Percentiles rank a stretch among this genome's conserved stretches.
phyloP scores from a whole-genome alignment of 2,797 vertebrate species.

The Myripristis jacobus region DNA sequence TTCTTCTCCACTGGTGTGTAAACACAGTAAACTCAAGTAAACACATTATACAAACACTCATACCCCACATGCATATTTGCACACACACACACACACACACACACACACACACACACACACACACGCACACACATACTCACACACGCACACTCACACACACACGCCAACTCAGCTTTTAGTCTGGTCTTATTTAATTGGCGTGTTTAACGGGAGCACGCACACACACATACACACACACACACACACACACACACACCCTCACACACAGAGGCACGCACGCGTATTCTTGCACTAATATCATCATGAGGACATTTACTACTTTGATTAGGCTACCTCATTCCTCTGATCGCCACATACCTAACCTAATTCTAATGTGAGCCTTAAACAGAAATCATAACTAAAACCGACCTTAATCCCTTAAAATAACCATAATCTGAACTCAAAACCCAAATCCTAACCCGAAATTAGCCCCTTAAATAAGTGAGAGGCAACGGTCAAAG shows the following conservation, averaged over 20 bases:
- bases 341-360: no score
- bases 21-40: slow-evolving; percentile 15
- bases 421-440: no score
- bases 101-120: no score
- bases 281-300: no score
- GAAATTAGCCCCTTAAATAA: background rate
- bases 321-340: background rate
- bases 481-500: background rate
- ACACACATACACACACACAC: slow-evolving; percentile 1
- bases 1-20: slow-evolving; percentile 1
- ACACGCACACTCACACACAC: no score
- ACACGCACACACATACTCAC: no score
- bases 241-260: slow-evolving; percentile 1
- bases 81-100: no score
- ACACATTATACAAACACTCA: slow-evolving; percentile 45
- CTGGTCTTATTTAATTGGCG: slow-evolving; percentile 62
- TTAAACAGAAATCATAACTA: background rate
- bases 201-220: slow-evolving; percentile 53
- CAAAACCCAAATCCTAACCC: background rate
- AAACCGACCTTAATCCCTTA: background rate
- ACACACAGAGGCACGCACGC: background rate
- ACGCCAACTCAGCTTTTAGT: slow-evolving; percentile 73
- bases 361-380: background rate
- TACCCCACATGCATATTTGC: no score
- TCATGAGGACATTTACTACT: no score